phyloP scores from a whole-genome alignment of 2,797 vertebrate genomes.

The Spatula clypeata region DNA sequence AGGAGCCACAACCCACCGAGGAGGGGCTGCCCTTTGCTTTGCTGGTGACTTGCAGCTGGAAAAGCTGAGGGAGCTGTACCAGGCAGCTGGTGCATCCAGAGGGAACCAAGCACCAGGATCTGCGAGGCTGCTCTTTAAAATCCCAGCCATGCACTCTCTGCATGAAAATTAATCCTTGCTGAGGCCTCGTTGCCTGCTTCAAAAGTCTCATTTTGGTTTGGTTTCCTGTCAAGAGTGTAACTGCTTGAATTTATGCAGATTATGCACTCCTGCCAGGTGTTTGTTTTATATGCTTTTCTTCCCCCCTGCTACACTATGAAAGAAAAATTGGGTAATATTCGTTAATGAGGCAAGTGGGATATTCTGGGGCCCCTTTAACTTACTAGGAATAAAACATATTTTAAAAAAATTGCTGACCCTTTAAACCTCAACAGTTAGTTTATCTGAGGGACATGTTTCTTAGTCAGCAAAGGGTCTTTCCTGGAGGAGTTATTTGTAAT shows the following conservation, averaged over 20 bases:
- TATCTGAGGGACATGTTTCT: conserved; percentile 36
- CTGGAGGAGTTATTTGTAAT: conserved; percentile 63
- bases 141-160: not conserved
- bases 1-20: rapidly evolving
- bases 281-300: conserved; percentile 59
- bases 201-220: not conserved
- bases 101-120: rapidly evolving
- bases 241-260: conserved; percentile 65
- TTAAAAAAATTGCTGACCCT: conserved; percentile 66
- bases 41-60: not conserved
- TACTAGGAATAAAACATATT: conserved; percentile 30
- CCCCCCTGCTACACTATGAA: not conserved
- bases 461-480: conserved; percentile 60
- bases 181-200: not conserved
- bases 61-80: not conserved
- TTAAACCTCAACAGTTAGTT: conserved; percentile 41
- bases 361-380: conserved; percentile 19
- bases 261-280: conserved; percentile 68
- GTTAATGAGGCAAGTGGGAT: conserved; percentile 75
- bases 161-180: rapidly evolving
- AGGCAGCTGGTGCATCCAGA: rapidly evolving
- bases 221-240: conserved; percentile 47
- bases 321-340: conserved; percentile 70
- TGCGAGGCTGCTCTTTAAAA: not conserved
- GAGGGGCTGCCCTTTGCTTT: rapidly evolving